Percentiles rank a stretch among this genome's conserved stretches.
These are phyloP conservation scores for Thalpophila matura DNA, from an alignment of 2,888 invertebrate species.

Conservation along the genomic window DNA sequence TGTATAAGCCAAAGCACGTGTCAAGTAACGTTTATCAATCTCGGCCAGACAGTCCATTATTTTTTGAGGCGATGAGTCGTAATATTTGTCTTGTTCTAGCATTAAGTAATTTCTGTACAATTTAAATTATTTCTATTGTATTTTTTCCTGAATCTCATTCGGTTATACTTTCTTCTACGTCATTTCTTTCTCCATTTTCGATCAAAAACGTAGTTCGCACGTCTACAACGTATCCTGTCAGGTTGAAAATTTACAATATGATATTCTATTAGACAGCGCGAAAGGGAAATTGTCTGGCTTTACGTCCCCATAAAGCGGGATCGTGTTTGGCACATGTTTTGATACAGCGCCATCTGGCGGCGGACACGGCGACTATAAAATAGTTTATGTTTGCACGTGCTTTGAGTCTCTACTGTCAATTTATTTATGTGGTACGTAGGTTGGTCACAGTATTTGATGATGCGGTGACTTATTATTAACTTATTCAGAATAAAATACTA, in stretches of 20 bases:
- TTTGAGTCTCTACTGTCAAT: slow-evolving; percentile 15
- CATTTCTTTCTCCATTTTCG: neutral
- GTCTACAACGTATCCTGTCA: slow-evolving; percentile 9
- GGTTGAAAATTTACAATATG: slow-evolving; percentile 32
- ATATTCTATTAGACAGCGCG: slow-evolving; percentile 37
- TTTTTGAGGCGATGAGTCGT: too few species aligned
- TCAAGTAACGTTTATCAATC: too few species aligned
- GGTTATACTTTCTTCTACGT: neutral
- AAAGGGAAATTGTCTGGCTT: slow-evolving; percentile 59
- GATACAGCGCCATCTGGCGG: slow-evolving; percentile 43
- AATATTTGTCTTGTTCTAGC: neutral
- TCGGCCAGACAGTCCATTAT: too few species aligned
- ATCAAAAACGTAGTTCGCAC: neutral
- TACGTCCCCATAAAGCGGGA: slow-evolving; percentile 43
- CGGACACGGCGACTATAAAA: slow-evolving; percentile 34
- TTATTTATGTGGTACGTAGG: slow-evolving; percentile 7
- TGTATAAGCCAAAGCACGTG: too few species aligned
- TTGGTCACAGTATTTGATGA: neutral
- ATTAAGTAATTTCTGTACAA: too few species aligned
- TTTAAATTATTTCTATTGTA: neutral
- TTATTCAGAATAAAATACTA: neutral
- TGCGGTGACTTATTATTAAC: neutral
- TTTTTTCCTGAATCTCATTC: neutral
- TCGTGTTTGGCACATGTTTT: slow-evolving; percentile 47
- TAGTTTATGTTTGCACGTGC: slow-evolving; percentile 41